Conservation (phyloP, 2,113 vertebrate species). For the Suncus etruscus region DNA sequence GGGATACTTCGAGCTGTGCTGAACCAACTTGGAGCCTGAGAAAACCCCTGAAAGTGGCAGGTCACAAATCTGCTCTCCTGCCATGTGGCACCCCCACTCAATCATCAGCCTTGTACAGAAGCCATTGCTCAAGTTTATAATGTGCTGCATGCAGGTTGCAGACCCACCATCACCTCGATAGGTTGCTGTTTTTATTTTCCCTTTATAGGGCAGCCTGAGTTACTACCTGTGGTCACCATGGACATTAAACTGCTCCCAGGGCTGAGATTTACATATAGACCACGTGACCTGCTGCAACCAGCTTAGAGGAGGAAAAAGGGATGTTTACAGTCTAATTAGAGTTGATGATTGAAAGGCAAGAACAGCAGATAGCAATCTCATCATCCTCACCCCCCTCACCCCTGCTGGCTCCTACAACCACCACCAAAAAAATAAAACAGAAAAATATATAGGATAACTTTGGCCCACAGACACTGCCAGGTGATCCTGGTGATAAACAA, state of each 20-base stretch:
- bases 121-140: constrained; percentile 77
- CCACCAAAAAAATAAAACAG: not conserved
- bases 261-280: constrained; percentile 76
- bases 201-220: constrained; percentile 77
- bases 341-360: constrained; percentile 64
- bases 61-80: constrained; percentile 56
- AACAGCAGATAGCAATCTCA: constrained; percentile 27
- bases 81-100: not conserved
- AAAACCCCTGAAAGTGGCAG: constrained; percentile 41
- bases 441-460: constrained; percentile 14
- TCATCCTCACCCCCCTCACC: not conserved
- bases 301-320: not conserved
- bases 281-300: constrained; percentile 68
- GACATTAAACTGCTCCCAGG: constrained; percentile 73
- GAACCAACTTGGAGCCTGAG: not conserved
- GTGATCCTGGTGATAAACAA: not conserved
- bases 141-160: constrained; percentile 8
- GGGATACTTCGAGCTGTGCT: not conserved
- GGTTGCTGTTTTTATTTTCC: constrained; percentile 80
- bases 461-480: not conserved
- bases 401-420: too few relatives aligned
- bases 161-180: constrained; percentile 76
- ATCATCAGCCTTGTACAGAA: constrained; percentile 25
- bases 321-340: constrained; percentile 77
- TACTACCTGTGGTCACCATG: constrained; percentile 68